Evolutionary conservation across 2,113 vertebrate species (phyloP).

Genomic region (Seriola quinqueradiata): DNA sequence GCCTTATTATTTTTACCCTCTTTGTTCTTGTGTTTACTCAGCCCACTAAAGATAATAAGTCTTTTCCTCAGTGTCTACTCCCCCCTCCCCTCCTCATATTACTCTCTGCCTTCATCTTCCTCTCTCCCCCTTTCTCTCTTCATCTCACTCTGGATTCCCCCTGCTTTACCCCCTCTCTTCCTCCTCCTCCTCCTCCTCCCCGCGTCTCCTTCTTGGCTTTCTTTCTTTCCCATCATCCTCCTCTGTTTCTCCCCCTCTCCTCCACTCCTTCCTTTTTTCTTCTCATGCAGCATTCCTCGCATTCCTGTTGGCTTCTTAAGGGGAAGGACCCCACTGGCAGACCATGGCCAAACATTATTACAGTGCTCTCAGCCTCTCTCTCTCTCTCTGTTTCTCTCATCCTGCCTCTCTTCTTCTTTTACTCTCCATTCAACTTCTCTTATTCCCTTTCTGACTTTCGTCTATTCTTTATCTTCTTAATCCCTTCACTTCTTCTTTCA

Average conservation of each 20-base stretch:
- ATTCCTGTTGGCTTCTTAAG: conserved; percentile 83
- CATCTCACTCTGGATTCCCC: conserved; percentile 33
- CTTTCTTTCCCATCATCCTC: conserved; percentile 58
- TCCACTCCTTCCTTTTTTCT: conserved; percentile 63
- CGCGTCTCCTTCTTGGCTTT: conserved; percentile 28
- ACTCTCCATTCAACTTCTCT: not conserved
- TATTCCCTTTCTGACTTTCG: not conserved
- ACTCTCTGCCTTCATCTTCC: conserved; percentile 46
- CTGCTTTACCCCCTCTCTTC: not conserved
- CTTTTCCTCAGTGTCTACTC: conserved; percentile 52
- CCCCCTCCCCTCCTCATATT: conserved; percentile 37
- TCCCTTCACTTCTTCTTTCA: not conserved
- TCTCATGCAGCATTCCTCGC: conserved; percentile 80
- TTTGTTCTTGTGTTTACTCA: conserved; percentile 72
- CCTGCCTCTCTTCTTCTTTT: conserved; percentile 5
- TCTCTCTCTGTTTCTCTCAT: conserved; percentile 30
- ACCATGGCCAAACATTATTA: conserved; percentile 80
- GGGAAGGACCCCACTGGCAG: conserved; percentile 81
- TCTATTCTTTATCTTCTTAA: not conserved
- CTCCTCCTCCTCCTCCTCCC: conserved; percentile 8
- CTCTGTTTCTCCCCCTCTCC: conserved; percentile 52
- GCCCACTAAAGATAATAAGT: conserved; percentile 63
- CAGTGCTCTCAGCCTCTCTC: conserved; percentile 54
- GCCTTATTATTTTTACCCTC: conserved; percentile 60
- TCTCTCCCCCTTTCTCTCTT: conserved; percentile 37